A percentile compares a stretch with the other conserved stretches of the same genome.
phyloP scores from a whole-genome alignment of 2,113 vertebrate genomes.

The Nematolebias whitei region DNA sequence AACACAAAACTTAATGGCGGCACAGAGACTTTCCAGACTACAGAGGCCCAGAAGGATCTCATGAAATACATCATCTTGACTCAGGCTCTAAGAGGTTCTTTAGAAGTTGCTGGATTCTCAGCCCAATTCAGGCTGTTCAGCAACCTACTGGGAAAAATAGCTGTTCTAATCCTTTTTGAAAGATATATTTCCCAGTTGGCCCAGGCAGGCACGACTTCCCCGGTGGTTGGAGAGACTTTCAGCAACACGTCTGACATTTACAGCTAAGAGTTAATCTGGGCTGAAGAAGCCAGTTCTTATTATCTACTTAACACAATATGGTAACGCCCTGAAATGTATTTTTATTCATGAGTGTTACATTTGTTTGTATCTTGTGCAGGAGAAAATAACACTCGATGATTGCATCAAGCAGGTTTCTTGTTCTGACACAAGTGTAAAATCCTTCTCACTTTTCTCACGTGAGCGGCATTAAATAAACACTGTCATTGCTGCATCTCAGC shows the following conservation, averaged over 20 bases:
- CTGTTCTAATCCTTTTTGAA: slow-evolving; percentile 77
- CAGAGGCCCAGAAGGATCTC: slow-evolving; percentile 63
- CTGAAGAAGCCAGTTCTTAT: slow-evolving; percentile 25
- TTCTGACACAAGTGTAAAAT: slow-evolving; percentile 4
- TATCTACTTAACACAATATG: neutral
- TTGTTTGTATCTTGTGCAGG: slow-evolving; percentile 4
- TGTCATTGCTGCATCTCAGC: slow-evolving; percentile 26
- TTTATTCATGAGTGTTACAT: slow-evolving; percentile 3
- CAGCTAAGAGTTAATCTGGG: slow-evolving; percentile 37
- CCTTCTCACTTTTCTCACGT: slow-evolving; percentile 23
- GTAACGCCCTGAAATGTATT: neutral
- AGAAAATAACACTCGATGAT: slow-evolving; percentile 1
- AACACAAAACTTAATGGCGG: slow-evolving; percentile 59
- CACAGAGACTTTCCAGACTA: slow-evolving; percentile 49
- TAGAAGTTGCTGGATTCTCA: slow-evolving; percentile 53
- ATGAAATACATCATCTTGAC: slow-evolving; percentile 59
- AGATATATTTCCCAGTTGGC: slow-evolving; percentile 63
- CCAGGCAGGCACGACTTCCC: slow-evolving; percentile 34
- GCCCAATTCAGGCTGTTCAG: slow-evolving; percentile 48
- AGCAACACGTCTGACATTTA: slow-evolving; percentile 55
- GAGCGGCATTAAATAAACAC: slow-evolving; percentile 19
- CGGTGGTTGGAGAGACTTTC: slow-evolving; percentile 43
- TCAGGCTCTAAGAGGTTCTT: slow-evolving; percentile 57
- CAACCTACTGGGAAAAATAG: slow-evolving; percentile 56
- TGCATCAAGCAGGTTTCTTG: neutral